Evolutionary conservation across 2,797 vertebrate species (phyloP), one percentile per base, ranked within the genome.

Genomic region (Falco peregrinus): DNA sequence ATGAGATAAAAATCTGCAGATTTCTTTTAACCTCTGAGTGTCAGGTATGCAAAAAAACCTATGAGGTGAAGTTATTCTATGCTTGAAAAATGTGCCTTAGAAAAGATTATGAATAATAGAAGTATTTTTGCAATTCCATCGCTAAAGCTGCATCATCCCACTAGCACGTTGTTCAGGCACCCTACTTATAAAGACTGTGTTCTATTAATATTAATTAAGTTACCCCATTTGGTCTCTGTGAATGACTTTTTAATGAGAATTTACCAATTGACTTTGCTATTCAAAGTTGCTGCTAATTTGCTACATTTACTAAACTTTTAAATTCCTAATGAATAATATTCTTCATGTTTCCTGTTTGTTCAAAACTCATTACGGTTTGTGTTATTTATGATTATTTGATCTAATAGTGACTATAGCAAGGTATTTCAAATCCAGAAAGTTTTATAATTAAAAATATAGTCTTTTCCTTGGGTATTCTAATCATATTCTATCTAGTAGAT

Each of bases 121-220:
- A 75, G 12, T 47, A 59, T 84, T 86, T 92, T 88, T 87, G 21
- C 45, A 75, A 61, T 83, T 78, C n/a, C 41, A 50, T 10, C 50
- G 37, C 37, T 78, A 53, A 91, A 87, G 50, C 26, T 79, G 54
- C 39, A 81, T 91, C 73, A 81, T 91, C 25, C 47, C 33, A 83
- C 59, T 59, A 73, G 84, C 50, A 73, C 31, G 31, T 26, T 86
- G 24, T 86, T 93, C 73, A 78, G 57, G 39, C n/a, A 84, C 17
- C 11, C 22, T 68, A 18, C 65, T 81, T 88, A 57, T 47, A 88
- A 84, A 29, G n/a, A 39, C 65, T 64, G 16, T 54, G 5, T 91
- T 90, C 54, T 51, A n/a, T 60, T 90, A 78, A 83, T 89, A 87
- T 89, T 94, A n/a, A 85, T 92, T 41, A 91, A 83, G 29, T 71